Evolutionary conservation across 2,888 invertebrate species (phyloP).

Genomic region (Spicauda simplicius): DNA sequence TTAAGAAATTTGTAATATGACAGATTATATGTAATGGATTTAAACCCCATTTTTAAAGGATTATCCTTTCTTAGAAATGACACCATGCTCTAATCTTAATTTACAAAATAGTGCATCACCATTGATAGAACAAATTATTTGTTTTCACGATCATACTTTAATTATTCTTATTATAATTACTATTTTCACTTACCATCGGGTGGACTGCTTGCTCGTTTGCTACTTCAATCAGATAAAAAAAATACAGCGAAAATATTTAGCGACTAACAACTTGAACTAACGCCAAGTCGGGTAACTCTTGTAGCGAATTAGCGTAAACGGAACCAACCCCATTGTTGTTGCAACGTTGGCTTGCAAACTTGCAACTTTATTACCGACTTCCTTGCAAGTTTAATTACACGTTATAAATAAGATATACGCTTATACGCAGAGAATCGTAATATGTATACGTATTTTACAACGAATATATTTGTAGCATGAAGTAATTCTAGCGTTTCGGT

Average conservation of each 20-base stretch:
- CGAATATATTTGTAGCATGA: too few relatives aligned
- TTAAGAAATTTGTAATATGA: slow-evolving; percentile 87
- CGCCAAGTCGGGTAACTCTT: slow-evolving; percentile 10
- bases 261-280: slow-evolving; percentile 6
- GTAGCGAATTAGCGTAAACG: slow-evolving; percentile 24
- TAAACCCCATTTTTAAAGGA: slow-evolving; percentile 88
- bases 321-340: slow-evolving; percentile 6
- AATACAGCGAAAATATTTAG: too few relatives aligned
- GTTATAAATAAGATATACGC: background rate
- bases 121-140: slow-evolving; percentile 87
- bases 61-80: slow-evolving; percentile 86
- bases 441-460: too few relatives aligned
- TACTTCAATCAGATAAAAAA: too few relatives aligned
- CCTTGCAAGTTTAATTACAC: slow-evolving; percentile 29
- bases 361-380: slow-evolving; percentile 21
- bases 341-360: slow-evolving; percentile 10
- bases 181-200: too few relatives aligned
- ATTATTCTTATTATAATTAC: slow-evolving; percentile 87
- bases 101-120: slow-evolving; percentile 86
- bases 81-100: slow-evolving; percentile 84
- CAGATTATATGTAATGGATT: slow-evolving; percentile 85
- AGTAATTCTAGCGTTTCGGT: too few relatives aligned
- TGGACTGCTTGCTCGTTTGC: too few relatives aligned
- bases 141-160: slow-evolving; percentile 87
- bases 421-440: background rate